Conservation (phyloP, 1,140 invertebrate species). For the Chlorops oryzae region DNA sequence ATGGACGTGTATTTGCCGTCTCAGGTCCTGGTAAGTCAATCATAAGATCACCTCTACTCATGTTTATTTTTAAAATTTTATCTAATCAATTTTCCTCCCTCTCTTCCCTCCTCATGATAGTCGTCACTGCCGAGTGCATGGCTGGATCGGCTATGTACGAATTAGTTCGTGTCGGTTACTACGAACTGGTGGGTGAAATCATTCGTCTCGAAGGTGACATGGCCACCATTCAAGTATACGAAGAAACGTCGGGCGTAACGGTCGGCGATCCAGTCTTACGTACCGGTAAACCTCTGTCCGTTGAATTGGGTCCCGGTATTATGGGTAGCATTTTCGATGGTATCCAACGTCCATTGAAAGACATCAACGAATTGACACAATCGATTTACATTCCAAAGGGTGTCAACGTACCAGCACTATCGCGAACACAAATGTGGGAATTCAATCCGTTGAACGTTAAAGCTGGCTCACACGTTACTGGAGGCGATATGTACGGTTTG, state of each 20-base stretch:
- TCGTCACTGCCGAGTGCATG: slow-evolving; percentile 99
- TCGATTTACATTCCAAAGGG: slow-evolving; percentile 99
- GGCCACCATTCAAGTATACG: slow-evolving; percentile 98
- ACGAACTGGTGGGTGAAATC: slow-evolving; percentile 97
- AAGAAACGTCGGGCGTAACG: slow-evolving; percentile 99
- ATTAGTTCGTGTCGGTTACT: slow-evolving; percentile 96
- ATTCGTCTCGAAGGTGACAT: slow-evolving; percentile 98
- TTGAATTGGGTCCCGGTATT: slow-evolving; percentile 98
- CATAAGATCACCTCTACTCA: neutral
- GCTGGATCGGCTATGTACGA: slow-evolving; percentile 99
- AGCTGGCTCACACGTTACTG: slow-evolving; percentile 92
- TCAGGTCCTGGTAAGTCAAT: slow-evolving; percentile 85
- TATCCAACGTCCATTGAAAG: slow-evolving; percentile 97
- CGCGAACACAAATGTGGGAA: slow-evolving; percentile 80
- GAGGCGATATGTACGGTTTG: slow-evolving; percentile 93
- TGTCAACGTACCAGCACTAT: slow-evolving; percentile 89
- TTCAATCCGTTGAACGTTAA: slow-evolving; percentile 88
- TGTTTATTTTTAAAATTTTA: neutral
- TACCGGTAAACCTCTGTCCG: slow-evolving; percentile 91
- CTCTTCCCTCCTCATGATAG: slow-evolving; percentile 50
- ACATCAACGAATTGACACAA: slow-evolving; percentile 88
- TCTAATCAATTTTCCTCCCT: neutral
- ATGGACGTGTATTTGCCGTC: slow-evolving; percentile 94
- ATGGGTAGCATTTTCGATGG: slow-evolving; percentile 99
- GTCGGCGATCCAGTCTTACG: slow-evolving; percentile 97